Base-by-base conservation (phyloP, 2,113 vertebrate species). In the Dissostichus mawsoni region DNA sequence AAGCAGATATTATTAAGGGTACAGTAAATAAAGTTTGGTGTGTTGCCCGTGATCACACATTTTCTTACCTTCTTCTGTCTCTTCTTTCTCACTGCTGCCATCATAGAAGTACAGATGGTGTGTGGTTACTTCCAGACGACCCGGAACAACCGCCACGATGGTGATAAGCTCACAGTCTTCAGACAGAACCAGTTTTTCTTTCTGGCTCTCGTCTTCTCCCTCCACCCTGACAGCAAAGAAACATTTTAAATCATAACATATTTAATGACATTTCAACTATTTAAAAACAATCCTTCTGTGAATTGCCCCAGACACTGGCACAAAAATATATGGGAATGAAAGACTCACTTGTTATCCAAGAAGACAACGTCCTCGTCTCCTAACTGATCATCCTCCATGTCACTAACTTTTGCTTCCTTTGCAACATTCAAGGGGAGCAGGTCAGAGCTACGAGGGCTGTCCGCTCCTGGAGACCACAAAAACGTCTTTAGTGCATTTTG, bases 91-190 rank as follows among this genome's bases (percentile, higher is more conserved):
- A 0, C 93, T 90, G 87, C 94, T 99, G 93, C 96, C 92, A 0
- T 99, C 98, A 0, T 99, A 99, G 95, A 99, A 99, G 84, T 99
- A 99, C 20, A 99, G 78, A 33, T 99, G 96, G 57, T 99, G 98
- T 0, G 97, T 99, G 0, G 98, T 99, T 74, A 99, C 94, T 90
- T 99, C 98, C 90, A 99, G 93, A 16, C 97, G 96, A 18, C 98
- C 98, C 0, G 95, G 93, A 18, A 99, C 90, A 13, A 97, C 97
- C 0, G 96, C 97, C 90, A 97, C 95, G 0, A 97, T 96, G 0
- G 97, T 99, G 94, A 99, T 99, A 87, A 99, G 96, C 85, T 99
- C 97, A 4, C 98, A 99, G 83, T 99, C 98, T 45, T 99, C 98
- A 0, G 97, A 97, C 58, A 99, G 93, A 80, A 99, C 95, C 88